phyloP scores from a whole-genome alignment of 2,888 invertebrate species.

The Epistrophe grossulariae region DNA sequence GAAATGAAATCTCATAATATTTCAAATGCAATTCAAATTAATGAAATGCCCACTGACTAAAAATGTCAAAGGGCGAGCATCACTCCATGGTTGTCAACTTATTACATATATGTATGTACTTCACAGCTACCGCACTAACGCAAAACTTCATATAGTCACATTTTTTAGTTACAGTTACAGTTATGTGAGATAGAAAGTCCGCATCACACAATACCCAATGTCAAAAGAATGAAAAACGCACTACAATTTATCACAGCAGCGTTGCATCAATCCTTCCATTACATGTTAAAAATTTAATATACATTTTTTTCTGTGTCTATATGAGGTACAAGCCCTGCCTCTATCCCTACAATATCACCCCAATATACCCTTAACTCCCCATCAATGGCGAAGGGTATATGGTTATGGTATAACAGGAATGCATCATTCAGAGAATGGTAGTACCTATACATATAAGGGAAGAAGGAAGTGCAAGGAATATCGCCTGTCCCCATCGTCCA shows the following conservation, averaged over 20 bases:
- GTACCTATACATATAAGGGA: neutral
- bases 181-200: constrained; percentile 29
- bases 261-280: constrained; percentile 75
- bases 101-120: too few relatives aligned
- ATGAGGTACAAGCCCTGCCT: neutral
- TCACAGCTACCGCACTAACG: constrained; percentile 37
- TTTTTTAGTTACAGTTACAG: constrained; percentile 33
- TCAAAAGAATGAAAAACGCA: constrained; percentile 71
- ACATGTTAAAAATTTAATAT: constrained; percentile 69
- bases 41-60: constrained; percentile 2
- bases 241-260: constrained; percentile 67
- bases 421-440: constrained; percentile 63
- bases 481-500: constrained; percentile 66
- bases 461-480: constrained; percentile 48
- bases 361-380: neutral
- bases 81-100: constrained; percentile 54
- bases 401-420: constrained; percentile 39
- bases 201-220: constrained; percentile 39
- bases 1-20: neutral
- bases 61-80: constrained; percentile 30
- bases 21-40: constrained; percentile 23
- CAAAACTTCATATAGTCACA: constrained; percentile 33
- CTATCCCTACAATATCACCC: constrained; percentile 8
- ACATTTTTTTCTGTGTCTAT: constrained; percentile 22
- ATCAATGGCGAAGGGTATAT: constrained; percentile 46